Evolutionary conservation across 2,113 vertebrate genomes (phyloP), one percentile per base, ranked within the genome.

Genomic region (Tenrec ecaudatus): DNA sequence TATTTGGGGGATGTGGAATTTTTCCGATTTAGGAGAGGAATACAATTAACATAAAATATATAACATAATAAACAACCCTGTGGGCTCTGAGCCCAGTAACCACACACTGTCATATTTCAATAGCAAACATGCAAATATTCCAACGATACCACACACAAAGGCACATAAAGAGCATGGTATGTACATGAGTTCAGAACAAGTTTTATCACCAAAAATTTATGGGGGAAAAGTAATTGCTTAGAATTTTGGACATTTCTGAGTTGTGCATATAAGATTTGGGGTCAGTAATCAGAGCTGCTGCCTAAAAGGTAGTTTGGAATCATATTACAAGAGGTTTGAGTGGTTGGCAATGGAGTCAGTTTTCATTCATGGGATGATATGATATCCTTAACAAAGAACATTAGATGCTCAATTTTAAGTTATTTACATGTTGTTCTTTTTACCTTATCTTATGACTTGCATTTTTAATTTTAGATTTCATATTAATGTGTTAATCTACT

Each of bases 401-500:
- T 14, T 53, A 53, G 47, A 36, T 1, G 36, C 29, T 80, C 31
- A 36, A 73, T 23, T 86, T 85, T 86, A 79, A 78, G 14, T 84
- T 16, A 47, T 92, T 89, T 66, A 71, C 79, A 62, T 53, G 64
- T 90, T 89, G 36, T 90, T 89, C n/a, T 93, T 93, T 92, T 53
- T 81, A 25, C 16, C 73, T 27, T 75, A 86, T 88, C 33, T 86
- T 58, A 58, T 84, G 89, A 25, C 25, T 76, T 78, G 33, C 6
- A 81, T 2, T 77, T 89, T 84, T 93, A 83, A 36, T 80, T n/a
- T 91, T 27, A 68, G 38, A 36, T 80, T 29, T 91, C 23, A 68
- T 33, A 3, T 71, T 88, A 78, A 57, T 58, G 6, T 60, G 29
- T 84, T 91, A 57, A 77, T 57, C 40, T 5, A n/a, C 88, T 58